Evolutionary conservation across 2,797 vertebrate genomes (phyloP), one percentile per base, ranked within the genome.

Genomic region (Myotis pilosus): DNA sequence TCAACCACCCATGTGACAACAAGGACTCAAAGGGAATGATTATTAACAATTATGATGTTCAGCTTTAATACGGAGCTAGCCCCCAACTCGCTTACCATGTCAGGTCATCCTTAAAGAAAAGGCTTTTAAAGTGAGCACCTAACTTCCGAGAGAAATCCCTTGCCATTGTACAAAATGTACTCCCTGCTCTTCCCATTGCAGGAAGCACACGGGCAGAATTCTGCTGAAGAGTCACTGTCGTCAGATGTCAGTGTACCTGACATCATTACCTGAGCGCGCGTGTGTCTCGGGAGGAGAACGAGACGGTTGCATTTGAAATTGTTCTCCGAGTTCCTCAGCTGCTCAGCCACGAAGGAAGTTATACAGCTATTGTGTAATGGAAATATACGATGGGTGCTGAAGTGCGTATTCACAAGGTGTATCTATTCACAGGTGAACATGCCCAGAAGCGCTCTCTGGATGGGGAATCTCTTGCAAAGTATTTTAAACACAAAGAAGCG

Each of bases 401-500:
- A 93, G 53, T 62, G 89, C 23, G 15, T 47, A 85, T 69, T 15
- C 22, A 3, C 4, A 87, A 17, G 25, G 8, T 66, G 2, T 75
- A 71, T 38, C 30, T 92, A 41, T 66, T 91, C 33, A 49, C 49
- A 94, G 51, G 8, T 88, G 41, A 83, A 41, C 33, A 69, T 30
- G 19, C 10, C 95, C 89, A 80, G 25, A 93, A 82, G 33, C 23
- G 3, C n/a, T 90, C 15, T 82, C 75, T 62, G 76, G 38, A 87
- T 38, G 23, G n/a, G 60, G 36, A 86, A 44, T 95, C 49, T 94
- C 93, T 95, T 25, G 3, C 36, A 33, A 95, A 75, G 41, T 62
- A 33, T 93, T 90, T 92, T 72, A 89, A 92, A 95, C 44, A 95
- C 49, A 83, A 88, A 89, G 74, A 83, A 66, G 53, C 25, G 55